A percentile compares a stretch with the other conserved stretches of the same genome.
phyloP scores from a whole-genome alignment of 2,797 vertebrate genomes.

The Paramormyrops hopkinsi region DNA sequence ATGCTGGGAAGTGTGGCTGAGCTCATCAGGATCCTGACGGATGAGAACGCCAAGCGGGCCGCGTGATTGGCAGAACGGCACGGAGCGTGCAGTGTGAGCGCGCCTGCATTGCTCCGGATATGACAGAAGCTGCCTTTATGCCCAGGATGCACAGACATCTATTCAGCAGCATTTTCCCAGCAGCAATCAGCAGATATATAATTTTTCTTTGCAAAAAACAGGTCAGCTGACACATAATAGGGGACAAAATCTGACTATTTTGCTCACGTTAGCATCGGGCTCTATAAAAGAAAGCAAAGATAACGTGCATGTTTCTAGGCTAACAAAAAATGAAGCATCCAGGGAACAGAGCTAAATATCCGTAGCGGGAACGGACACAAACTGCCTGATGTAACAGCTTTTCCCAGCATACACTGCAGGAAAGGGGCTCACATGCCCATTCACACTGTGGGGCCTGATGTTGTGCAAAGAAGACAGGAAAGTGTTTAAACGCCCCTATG shows the following conservation, averaged over 20 bases:
- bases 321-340: background rate
- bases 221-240: background rate
- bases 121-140: background rate
- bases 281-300: background rate
- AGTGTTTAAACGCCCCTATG: constrained; percentile 5
- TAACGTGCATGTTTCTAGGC: background rate
- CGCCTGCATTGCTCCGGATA: background rate
- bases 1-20: background rate
- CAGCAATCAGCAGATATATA: background rate
- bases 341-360: background rate
- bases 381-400: constrained; percentile 9
- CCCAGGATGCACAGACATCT: background rate
- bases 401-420: constrained; percentile 4
- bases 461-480: background rate
- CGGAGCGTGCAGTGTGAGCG: background rate
- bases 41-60: background rate
- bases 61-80: background rate
- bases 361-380: background rate
- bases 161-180: background rate
- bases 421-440: background rate
- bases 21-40: background rate
- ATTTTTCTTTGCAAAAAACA: background rate
- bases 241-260: background rate
- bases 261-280: background rate
- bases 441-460: constrained; percentile 3